These are phyloP conservation scores for Synchiropus splendidus DNA, from an alignment of 2,113 vertebrate genomes.

Conservation along the genomic window DNA sequence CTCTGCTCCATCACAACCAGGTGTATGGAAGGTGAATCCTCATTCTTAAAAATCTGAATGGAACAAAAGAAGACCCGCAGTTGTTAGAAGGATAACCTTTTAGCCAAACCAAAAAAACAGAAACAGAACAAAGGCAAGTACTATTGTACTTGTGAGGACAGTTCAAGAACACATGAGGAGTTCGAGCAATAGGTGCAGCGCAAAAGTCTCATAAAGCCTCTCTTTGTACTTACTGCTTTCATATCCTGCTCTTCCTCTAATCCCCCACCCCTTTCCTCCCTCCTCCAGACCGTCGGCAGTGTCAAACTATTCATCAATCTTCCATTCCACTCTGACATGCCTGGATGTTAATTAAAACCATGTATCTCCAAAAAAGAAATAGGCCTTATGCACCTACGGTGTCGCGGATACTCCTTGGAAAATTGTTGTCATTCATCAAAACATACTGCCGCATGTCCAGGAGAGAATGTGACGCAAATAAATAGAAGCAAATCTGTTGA, in stretches of 20 bases:
- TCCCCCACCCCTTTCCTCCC: neutral
- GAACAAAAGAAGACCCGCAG: no score
- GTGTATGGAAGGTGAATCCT: no score
- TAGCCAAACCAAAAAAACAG: no score
- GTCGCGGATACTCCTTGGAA: constrained; percentile 49
- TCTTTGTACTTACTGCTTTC: no score
- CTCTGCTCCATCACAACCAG: no score
- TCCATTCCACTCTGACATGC: constrained; percentile 30
- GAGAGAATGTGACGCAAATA: neutral
- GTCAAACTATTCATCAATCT: constrained; percentile 55
- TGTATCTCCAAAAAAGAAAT: constrained; percentile 36
- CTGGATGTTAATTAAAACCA: constrained; percentile 60
- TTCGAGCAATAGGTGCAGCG: no score
- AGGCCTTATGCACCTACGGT: constrained; percentile 44
- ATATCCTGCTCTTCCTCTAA: constrained; percentile 6
- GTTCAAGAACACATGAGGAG: no score
- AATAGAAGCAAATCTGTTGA: no score
- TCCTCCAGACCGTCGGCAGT: constrained; percentile 2
- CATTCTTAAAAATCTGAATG: no score
- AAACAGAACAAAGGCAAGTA: no score
- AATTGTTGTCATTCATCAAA: constrained; percentile 67
- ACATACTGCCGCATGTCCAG: constrained; percentile 1
- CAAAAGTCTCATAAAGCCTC: neutral
- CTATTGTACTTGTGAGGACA: no score
- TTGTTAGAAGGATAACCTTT: no score